Evolutionary conservation across 1,140 invertebrate genomes (phyloP), one percentile per base, ranked within the genome.

Genomic region (Oppia nitens): DNA sequence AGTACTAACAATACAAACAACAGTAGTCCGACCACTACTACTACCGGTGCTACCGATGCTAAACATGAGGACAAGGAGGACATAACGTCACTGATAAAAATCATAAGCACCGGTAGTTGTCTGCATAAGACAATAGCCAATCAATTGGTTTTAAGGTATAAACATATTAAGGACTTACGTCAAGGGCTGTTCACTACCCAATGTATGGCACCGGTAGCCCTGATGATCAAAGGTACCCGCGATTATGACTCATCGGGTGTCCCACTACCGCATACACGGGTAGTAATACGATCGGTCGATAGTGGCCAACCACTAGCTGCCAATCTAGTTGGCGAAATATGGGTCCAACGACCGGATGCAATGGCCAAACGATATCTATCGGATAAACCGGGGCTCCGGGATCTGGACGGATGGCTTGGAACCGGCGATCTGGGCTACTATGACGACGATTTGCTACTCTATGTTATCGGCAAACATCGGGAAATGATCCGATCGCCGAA

Each of bases 361-460:
- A 3, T 49, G 14, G 11, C n/a, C 3, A 14, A 20, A 56, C 6
- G 21, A 25, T 23, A 25, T 51, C 9, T 29, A 9, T 11, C 21
- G 51, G 28, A 23, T n/a, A 56, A 12, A 32, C 2, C 4, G 28
- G 12, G 2, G 11, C 9, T n/a, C 6, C 26, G 6, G 9, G n/a
- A n/a, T 52, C 6, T 2, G 23, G 12, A 27, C 3, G 17, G 52
- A 6, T 59, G 52, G 49, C 47, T 53, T 20, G 4, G 4, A 2
- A 59, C 57, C 21, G 6, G 47, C 11, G 57, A 59, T 27, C 3
- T 59, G 1, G 57, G 57, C 28, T 59, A 60, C 24, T 59, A 59
- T 48, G 57, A 59, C 40, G 49, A 54, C 12, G 53, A 59, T 17
- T 50, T 50, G 2, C 21, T 59, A 21, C 17, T 59, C 21, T 59